Percentiles rank a stretch among this genome's conserved stretches.
These are phyloP conservation scores for Molothrus ater DNA, from an alignment of 2,797 vertebrate species.

Conservation along the genomic window DNA sequence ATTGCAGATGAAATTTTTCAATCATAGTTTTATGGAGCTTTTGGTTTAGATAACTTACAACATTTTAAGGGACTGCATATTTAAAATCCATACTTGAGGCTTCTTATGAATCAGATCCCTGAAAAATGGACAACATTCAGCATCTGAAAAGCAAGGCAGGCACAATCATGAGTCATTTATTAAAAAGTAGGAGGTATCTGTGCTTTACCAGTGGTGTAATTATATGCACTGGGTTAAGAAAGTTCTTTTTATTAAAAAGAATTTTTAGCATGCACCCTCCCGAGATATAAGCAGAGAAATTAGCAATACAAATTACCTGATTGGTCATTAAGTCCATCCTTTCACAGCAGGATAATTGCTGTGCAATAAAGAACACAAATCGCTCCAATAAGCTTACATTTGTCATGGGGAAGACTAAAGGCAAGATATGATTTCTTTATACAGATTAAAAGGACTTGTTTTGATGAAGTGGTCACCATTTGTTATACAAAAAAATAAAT, in stretches of 20 bases:
- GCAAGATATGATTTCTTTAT: neutral
- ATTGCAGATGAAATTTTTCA: neutral
- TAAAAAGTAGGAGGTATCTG: neutral
- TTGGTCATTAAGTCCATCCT: neutral
- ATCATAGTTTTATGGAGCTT: neutral
- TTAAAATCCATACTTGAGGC: neutral
- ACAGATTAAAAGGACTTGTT: neutral
- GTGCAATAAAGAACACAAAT: neutral
- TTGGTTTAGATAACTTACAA: neutral
- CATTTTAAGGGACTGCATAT: neutral
- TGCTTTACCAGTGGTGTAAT: neutral
- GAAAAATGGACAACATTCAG: neutral
- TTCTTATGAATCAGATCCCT: neutral
- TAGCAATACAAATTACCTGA: constrained; percentile 7
- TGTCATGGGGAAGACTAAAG: neutral
- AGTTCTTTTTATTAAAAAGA: constrained; percentile 6
- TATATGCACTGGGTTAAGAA: neutral
- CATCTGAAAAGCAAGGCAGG: neutral
- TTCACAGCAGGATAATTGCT: constrained; percentile 33
- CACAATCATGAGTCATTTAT: neutral
- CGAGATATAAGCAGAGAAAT: constrained; percentile 5
- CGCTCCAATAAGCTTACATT: neutral
- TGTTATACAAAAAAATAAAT: neutral
- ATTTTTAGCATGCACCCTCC: neutral
- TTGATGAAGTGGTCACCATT: neutral